Evolutionary conservation across 1,140 invertebrate species (phyloP).

Genomic region (Pomphorhynchus laevis): DNA sequence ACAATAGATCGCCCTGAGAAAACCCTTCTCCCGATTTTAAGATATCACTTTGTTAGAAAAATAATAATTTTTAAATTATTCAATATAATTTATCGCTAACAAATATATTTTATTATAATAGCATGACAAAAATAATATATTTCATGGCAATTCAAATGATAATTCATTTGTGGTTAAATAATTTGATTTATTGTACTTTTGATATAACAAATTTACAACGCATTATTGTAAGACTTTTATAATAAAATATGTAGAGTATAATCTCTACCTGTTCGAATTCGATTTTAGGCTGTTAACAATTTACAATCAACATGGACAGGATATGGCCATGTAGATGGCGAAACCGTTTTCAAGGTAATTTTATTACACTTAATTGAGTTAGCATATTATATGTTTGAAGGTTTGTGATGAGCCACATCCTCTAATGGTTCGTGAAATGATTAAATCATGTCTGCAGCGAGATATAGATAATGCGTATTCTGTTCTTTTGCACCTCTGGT

Average conservation of each 20-base stretch:
- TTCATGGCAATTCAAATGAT: not conserved
- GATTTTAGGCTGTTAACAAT: slow-evolving; percentile 48
- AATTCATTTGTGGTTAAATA: not conserved
- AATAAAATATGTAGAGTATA: too few species aligned
- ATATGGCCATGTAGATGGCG: slow-evolving; percentile 49
- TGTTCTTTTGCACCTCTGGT: slow-evolving; percentile 48
- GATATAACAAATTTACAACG: too few species aligned
- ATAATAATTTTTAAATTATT: too few species aligned
- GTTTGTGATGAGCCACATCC: slow-evolving; percentile 98
- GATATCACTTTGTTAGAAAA: too few species aligned
- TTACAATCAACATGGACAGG: slow-evolving; percentile 78
- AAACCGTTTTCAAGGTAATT: slow-evolving; percentile 71
- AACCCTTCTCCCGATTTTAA: too few species aligned
- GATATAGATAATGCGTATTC: slow-evolving; percentile 54
- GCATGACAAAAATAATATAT: not conserved
- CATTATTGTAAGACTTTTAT: too few species aligned
- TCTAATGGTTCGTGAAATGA: slow-evolving; percentile 53
- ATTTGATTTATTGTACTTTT: too few species aligned
- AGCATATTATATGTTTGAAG: slow-evolving; percentile 13
- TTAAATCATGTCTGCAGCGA: slow-evolving; percentile 39
- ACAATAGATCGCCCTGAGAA: too few species aligned
- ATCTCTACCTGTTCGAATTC: too few species aligned
- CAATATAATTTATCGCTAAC: too few species aligned
- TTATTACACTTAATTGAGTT: slow-evolving; percentile 2
- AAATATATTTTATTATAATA: not conserved